Percentiles rank a stretch among this genome's conserved stretches.
Conservation (phyloP, 1,140 invertebrate species). For the Coptotermes formosanus region DNA sequence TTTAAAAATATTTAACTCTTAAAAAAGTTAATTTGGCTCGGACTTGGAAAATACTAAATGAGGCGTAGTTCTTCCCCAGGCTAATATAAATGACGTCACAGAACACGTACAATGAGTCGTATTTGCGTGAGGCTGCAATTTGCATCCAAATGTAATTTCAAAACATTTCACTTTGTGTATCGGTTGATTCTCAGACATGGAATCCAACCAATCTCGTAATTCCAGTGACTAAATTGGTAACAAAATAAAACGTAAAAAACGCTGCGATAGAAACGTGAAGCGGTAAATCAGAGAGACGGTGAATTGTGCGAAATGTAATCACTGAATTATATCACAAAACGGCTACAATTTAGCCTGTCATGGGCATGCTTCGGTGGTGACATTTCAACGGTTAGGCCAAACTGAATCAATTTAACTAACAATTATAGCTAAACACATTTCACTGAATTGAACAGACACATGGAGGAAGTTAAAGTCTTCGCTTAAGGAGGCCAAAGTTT, state of each 20-base stretch:
- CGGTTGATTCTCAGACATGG: neutral
- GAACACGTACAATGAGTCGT: neutral
- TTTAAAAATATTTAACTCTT: too few relatives aligned
- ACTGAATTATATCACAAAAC: neutral
- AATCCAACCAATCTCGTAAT: neutral
- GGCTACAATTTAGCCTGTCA: too few relatives aligned
- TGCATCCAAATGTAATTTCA: neutral
- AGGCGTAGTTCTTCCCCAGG: too few relatives aligned
- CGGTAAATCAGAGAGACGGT: neutral
- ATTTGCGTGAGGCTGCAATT: neutral
- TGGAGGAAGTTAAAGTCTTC: too few relatives aligned
- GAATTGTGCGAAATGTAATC: neutral
- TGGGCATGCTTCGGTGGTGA: too few relatives aligned
- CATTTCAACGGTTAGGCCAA: too few relatives aligned
- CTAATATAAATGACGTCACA: too few relatives aligned
- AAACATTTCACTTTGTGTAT: neutral
- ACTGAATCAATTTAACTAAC: too few relatives aligned
- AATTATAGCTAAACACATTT: too few relatives aligned
- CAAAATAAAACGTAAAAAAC: neutral
- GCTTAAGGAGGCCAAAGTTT: too few relatives aligned
- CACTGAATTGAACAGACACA: too few relatives aligned
- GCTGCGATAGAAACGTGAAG: neutral
- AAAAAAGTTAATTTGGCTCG: neutral
- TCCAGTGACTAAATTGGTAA: neutral
- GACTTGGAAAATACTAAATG: neutral